Evolutionary conservation across 2,113 vertebrate species (phyloP).

Genomic region (Rhinopomastus cyanomelas): DNA sequence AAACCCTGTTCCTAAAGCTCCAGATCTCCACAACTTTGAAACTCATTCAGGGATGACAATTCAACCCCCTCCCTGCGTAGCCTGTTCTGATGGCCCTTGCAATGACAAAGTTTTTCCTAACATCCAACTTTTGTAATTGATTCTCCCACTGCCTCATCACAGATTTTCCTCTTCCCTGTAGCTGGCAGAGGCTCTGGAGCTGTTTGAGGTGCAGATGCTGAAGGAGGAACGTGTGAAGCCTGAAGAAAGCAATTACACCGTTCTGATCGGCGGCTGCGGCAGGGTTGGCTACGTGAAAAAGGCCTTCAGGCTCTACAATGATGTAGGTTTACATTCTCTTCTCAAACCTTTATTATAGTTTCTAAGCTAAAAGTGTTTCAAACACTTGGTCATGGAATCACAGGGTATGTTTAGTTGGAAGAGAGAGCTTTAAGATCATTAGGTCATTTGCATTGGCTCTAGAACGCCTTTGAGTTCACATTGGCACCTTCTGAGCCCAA

Average conservation of each 20-base stretch:
- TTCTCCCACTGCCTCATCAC: neutral
- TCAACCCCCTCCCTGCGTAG: too few species aligned
- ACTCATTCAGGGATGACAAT: too few species aligned
- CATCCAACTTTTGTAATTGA: neutral
- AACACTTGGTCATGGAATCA: neutral
- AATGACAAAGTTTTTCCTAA: too few species aligned
- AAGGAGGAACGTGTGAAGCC: slow-evolving; percentile 83
- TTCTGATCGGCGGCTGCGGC: slow-evolving; percentile 92
- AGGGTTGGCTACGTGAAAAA: slow-evolving; percentile 87
- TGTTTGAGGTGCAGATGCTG: slow-evolving; percentile 91
- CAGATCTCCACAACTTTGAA: too few species aligned
- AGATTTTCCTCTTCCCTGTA: slow-evolving; percentile 33
- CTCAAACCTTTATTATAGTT: neutral
- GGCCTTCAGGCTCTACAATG: slow-evolving; percentile 91
- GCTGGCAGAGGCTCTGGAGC: slow-evolving; percentile 87
- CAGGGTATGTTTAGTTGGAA: too few species aligned
- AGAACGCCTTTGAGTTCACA: accelerated
- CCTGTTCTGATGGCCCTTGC: too few species aligned
- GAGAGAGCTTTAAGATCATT: too few species aligned
- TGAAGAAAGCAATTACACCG: slow-evolving; percentile 87
- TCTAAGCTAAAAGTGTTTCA: neutral
- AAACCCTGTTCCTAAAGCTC: too few species aligned
- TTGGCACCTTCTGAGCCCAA: neutral
- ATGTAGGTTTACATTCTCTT: slow-evolving; percentile 72
- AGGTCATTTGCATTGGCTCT: neutral